A percentile compares a stretch with the other conserved stretches of the same genome.
Evolutionary conservation across 2,113 vertebrate species (phyloP).

Genomic region (Mesembrinibis cayennensis): DNA sequence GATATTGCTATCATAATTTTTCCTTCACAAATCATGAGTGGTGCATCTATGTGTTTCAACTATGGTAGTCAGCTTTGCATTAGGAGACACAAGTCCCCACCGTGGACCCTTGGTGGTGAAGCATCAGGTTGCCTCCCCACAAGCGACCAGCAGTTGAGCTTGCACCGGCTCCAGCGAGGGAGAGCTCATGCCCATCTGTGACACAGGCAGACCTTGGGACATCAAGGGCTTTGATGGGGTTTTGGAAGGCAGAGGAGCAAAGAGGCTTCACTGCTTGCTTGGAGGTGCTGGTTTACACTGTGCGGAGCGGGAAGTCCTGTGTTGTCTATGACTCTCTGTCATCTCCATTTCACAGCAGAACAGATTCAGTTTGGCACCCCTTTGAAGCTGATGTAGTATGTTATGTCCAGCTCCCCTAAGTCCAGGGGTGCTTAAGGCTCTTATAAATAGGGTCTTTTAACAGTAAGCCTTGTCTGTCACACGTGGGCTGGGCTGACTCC

Average conservation of each 20-base stretch:
- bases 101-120: accelerated
- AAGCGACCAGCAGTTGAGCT: not conserved
- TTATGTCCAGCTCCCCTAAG: not conserved
- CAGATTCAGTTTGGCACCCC: not conserved
- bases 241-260: not conserved
- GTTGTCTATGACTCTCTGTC: not conserved
- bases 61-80: not conserved
- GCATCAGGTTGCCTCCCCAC: not conserved
- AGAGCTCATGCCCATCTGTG: not conserved
- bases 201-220: not conserved
- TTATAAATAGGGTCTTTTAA: not conserved
- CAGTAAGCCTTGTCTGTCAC: not conserved
- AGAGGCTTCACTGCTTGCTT: not conserved
- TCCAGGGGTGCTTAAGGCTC: not conserved
- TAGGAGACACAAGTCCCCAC: not conserved
- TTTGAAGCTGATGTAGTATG: not conserved
- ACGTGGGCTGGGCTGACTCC: accelerated
- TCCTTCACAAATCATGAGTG: not conserved
- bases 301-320: accelerated
- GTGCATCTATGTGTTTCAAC: not conserved
- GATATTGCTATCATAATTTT: not conserved
- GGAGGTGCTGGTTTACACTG: not conserved
- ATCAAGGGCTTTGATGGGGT: not conserved
- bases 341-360: not conserved
- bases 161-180: accelerated